phyloP scores from a whole-genome alignment of 2,113 vertebrate genomes.

The Accipiter virgatus region DNA sequence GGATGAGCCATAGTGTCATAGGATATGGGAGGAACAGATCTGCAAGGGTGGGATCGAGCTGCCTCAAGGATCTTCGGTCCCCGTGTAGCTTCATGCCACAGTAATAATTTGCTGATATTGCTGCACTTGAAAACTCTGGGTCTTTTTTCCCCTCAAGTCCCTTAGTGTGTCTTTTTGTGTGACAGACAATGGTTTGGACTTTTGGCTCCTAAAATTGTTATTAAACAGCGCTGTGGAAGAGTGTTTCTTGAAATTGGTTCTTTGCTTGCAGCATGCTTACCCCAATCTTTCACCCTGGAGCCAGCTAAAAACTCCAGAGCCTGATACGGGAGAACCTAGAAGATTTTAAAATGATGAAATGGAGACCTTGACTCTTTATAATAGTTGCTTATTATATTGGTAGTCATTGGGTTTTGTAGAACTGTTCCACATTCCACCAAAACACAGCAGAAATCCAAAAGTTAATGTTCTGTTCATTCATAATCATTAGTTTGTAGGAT shows the following conservation, averaged over 20 bases:
- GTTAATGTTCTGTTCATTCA: slow-evolving; percentile 48
- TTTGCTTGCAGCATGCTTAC: not conserved
- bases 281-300: not conserved
- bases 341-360: not conserved
- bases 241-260: fast-evolving
- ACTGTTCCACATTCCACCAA: slow-evolving; percentile 36
- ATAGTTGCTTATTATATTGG: slow-evolving; percentile 14
- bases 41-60: not conserved
- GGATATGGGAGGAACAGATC: not conserved
- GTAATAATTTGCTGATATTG: not conserved
- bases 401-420: slow-evolving; percentile 33
- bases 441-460: slow-evolving; percentile 42
- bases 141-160: not conserved
- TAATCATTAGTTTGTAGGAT: slow-evolving; percentile 58
- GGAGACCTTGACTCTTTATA: not conserved
- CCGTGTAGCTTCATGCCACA: not conserved
- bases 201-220: not conserved
- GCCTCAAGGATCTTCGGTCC: not conserved
- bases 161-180: not conserved
- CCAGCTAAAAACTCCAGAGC: not conserved
- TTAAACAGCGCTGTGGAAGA: not conserved
- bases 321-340: not conserved
- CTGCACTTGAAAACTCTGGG: not conserved
- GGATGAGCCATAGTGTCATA: not conserved
- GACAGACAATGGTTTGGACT: not conserved